Base-by-base conservation (phyloP, 2,113 vertebrate genomes). In the Acrocephalus arundinaceus region DNA sequence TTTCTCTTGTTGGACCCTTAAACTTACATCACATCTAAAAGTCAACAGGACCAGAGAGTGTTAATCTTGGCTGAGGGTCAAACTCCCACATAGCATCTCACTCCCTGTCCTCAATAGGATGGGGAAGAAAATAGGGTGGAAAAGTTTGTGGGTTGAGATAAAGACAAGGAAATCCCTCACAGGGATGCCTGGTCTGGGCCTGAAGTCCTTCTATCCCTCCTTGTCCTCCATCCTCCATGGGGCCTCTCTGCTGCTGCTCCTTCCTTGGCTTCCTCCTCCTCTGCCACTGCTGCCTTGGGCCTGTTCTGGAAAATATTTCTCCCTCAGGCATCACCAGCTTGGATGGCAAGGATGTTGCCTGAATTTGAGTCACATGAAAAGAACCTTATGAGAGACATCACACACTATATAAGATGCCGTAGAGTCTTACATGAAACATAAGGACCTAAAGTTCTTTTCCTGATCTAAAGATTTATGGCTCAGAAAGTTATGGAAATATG, bases 171-270 rank as follows among this genome's bases (percentile, higher is more conserved):
- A 63, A 37, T 33, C 25, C 15, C 35, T 70, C 23, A 28, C 18
- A 63, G 18, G 11, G 21, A 61, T 45, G 45, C 46, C 74, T 72
- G 52, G 52, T 59, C 3, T 1, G 7, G 4, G 15, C 11, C 19
- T 66, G 31, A 49, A 71, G 9, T n/a, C 41, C 49, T 17, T 68
- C 54, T 31, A 9, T 46, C 54, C 20, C 9, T 61, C n/a, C 57
- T 58, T 21, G n/a, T 83, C 7, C 43, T 65, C 1, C 7, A 3
- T 15, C 5, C 19, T 1, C 17, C 0, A 0, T 2, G 12, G 55
- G 35, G 1, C 51, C 6, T 41, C 24, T 54, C 37, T 59, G 20
- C 28, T 94, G 5, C 61, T 82, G 35, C 37, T 75, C 15, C 52
- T 46, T 88, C 74, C 51, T 72, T 7, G 14, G 8, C 20, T 86